Conservation (phyloP, 2,888 invertebrate species). For the Oscheius sp. region DNA sequence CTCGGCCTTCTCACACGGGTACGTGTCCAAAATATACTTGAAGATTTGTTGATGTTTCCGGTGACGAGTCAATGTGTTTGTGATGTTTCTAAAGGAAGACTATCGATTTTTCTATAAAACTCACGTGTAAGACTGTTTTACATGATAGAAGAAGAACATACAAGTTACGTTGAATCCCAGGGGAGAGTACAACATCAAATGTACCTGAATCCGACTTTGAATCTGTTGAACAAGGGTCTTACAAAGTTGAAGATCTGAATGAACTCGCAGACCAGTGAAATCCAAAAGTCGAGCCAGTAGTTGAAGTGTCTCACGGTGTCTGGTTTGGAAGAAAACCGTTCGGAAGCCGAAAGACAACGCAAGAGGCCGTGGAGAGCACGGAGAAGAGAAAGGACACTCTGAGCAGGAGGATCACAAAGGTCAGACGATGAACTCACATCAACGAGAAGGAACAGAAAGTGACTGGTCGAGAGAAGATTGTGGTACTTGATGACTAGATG, state of each 20-base stretch:
- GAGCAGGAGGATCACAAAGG: slow-evolving; percentile 18
- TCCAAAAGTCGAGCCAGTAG: slow-evolving; percentile 53
- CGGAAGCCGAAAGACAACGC: slow-evolving; percentile 53
- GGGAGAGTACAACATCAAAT: slow-evolving; percentile 53
- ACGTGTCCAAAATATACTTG: slow-evolving; percentile 49
- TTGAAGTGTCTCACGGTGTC: slow-evolving; percentile 53
- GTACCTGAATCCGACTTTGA: slow-evolving; percentile 27
- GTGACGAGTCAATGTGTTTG: slow-evolving; percentile 43
- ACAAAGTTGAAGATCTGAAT: slow-evolving; percentile 51
- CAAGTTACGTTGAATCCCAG: slow-evolving; percentile 58
- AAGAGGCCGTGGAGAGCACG: slow-evolving; percentile 53
- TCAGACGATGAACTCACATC: slow-evolving; percentile 38
- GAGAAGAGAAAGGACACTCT: slow-evolving; percentile 51
- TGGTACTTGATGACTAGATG: slow-evolving; percentile 20
- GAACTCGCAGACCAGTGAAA: slow-evolving; percentile 42
- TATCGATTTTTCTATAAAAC: background rate
- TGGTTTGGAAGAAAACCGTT: slow-evolving; percentile 44
- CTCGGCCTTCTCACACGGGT: slow-evolving; percentile 45
- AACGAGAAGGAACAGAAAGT: slow-evolving; percentile 41
- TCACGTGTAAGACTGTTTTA: slow-evolving; percentile 47
- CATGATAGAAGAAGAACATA: slow-evolving; percentile 62
- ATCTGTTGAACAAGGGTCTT: background rate
- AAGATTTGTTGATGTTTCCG: slow-evolving; percentile 52
- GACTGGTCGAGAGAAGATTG: slow-evolving; percentile 34
- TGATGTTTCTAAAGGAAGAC: slow-evolving; percentile 39